phyloP scores from a whole-genome alignment of 2,797 vertebrate species.

The Apodemus agrarius region DNA sequence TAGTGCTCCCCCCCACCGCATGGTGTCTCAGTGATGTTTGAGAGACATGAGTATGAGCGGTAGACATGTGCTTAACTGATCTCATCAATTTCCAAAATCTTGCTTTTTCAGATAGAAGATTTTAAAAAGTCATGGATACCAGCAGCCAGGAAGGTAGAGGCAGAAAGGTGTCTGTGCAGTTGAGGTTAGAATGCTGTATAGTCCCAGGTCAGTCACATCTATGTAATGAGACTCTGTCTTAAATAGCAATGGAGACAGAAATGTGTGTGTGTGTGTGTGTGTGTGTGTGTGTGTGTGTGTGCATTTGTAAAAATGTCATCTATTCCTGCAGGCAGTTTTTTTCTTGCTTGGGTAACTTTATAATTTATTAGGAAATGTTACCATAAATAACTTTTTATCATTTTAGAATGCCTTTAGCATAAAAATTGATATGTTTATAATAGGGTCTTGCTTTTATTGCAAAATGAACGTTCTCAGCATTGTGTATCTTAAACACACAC shows the following conservation, averaged over 20 bases:
- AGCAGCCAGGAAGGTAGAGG: background rate
- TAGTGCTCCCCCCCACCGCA: too few relatives aligned
- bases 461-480: slow-evolving; percentile 41
- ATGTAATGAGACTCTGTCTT: background rate
- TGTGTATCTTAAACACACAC: slow-evolving; percentile 40
- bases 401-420: slow-evolving; percentile 49
- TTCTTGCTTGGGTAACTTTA: slow-evolving; percentile 26
- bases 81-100: background rate
- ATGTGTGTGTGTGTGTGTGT: background rate
- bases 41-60: background rate
- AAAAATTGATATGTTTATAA: slow-evolving; percentile 30
- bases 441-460: background rate
- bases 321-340: slow-evolving; percentile 28
- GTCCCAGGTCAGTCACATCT: background rate
- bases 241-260: background rate
- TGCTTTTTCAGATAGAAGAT: background rate
- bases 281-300: background rate
- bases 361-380: slow-evolving; percentile 65
- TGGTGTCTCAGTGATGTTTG: too few relatives aligned
- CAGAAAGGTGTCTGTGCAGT: background rate
- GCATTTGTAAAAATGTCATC: background rate
- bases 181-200: background rate
- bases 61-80: background rate
- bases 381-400: slow-evolving; percentile 37
- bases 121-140: background rate